These are phyloP conservation scores for Eilema depressum DNA, from an alignment of 2,888 invertebrate genomes.

Conservation along the genomic window DNA sequence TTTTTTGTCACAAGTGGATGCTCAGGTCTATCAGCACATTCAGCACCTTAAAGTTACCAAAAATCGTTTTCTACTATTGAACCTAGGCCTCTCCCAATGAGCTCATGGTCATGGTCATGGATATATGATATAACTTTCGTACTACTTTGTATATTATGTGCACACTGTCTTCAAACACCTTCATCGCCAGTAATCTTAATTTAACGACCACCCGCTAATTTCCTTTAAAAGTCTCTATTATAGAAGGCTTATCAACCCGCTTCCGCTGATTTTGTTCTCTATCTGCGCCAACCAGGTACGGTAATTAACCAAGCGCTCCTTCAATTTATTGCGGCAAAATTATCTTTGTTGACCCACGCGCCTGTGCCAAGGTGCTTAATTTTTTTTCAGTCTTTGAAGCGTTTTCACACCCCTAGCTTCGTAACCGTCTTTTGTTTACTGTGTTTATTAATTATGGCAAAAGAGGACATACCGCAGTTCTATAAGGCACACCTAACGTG, in stretches of 20 bases:
- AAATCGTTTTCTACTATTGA: not conserved
- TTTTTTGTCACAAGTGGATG: no score
- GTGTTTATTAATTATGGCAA: slow-evolving; percentile 61
- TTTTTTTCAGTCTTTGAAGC: slow-evolving; percentile 70
- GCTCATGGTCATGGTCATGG: no score
- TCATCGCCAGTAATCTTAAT: slow-evolving; percentile 12
- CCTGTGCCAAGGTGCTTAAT: slow-evolving; percentile 65
- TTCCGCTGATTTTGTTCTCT: slow-evolving; percentile 64
- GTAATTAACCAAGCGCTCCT: slow-evolving; percentile 72
- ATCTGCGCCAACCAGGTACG: slow-evolving; percentile 67
- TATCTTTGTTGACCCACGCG: slow-evolving; percentile 82
- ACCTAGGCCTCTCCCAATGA: no score
- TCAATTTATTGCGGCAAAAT: slow-evolving; percentile 77
- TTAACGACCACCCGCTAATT: slow-evolving; percentile 74
- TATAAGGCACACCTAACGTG: not conserved
- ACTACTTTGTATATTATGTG: not conserved
- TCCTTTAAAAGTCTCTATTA: slow-evolving; percentile 72
- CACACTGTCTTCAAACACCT: not conserved
- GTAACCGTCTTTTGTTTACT: slow-evolving; percentile 50
- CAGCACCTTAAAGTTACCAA: no score
- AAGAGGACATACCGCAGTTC: slow-evolving; percentile 18
- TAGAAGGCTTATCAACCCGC: slow-evolving; percentile 66
- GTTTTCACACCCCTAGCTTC: slow-evolving; percentile 56
- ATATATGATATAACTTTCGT: no score
- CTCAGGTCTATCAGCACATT: no score